These are phyloP conservation scores for Harmothoe impar DNA, from an alignment of 2,888 invertebrate genomes.

Conservation along the genomic window DNA sequence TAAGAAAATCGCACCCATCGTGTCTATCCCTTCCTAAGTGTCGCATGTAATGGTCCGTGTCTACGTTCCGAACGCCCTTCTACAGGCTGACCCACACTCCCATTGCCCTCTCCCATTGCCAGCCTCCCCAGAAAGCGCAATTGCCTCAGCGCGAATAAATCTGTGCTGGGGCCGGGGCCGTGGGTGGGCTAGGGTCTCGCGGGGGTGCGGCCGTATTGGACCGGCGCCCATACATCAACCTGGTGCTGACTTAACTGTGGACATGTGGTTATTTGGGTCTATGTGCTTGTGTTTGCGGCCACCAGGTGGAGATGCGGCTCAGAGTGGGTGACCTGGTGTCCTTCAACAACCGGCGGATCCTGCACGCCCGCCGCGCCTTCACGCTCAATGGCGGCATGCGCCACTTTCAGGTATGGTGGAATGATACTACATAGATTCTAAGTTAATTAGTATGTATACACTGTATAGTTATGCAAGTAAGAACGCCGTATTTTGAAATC, in stretches of 20 bases:
- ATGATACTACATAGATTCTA: not conserved
- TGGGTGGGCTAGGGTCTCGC: conserved; percentile 30
- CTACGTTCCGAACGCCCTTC: not conserved
- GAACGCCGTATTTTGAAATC: not conserved
- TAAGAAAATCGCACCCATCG: not conserved
- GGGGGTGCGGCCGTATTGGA: conserved; percentile 15
- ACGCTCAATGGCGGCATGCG: conserved; percentile 77
- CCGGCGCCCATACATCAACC: not conserved
- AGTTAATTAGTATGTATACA: not conserved
- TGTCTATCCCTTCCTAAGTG: conserved; percentile 1
- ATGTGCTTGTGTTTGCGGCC: not conserved
- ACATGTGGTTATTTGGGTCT: conserved; percentile 10
- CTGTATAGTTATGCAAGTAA: not conserved
- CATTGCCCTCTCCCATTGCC: conserved; percentile 33
- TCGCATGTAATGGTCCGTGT: not conserved
- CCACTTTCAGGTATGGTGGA: conserved; percentile 74
- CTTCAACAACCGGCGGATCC: conserved; percentile 80
- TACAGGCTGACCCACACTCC: not conserved
- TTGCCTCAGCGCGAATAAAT: conserved; percentile 55
- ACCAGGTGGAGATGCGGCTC: conserved; percentile 74
- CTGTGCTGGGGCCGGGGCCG: not conserved
- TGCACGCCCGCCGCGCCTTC: conserved; percentile 77
- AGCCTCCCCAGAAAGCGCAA: conserved; percentile 8
- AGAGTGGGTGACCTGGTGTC: conserved; percentile 76
- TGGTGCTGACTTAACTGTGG: conserved; percentile 30